phyloP scores from a whole-genome alignment of 2,797 vertebrate genomes.

The Ataeniobius toweri region DNA sequence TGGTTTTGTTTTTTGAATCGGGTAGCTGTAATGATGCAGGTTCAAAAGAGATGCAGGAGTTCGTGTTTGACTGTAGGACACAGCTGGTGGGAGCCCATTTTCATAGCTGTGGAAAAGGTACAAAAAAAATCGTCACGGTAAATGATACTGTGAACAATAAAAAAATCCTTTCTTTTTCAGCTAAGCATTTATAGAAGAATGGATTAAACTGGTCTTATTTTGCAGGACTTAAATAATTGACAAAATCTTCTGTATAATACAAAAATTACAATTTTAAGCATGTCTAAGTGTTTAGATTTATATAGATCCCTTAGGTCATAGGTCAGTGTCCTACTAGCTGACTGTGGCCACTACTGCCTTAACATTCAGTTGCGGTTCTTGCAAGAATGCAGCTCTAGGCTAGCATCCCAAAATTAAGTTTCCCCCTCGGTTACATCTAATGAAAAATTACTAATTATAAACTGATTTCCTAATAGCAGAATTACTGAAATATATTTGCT shows the following conservation, averaged over 20 bases:
- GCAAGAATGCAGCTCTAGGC: not conserved
- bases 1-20: not conserved
- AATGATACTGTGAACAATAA: not conserved
- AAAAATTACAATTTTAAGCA: not conserved
- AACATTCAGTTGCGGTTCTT: not conserved
- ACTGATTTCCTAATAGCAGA: not conserved
- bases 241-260: not conserved
- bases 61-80: constrained; percentile 50
- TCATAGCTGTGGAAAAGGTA: constrained; percentile 64
- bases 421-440: too few relatives aligned
- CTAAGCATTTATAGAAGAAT: not conserved
- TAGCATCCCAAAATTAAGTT: not conserved
- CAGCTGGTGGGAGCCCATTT: constrained; percentile 64
- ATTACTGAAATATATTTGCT: not conserved
- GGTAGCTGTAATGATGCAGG: not conserved
- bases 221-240: not conserved
- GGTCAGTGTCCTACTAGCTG: too few relatives aligned
- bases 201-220: not conserved
- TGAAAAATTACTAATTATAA: not conserved
- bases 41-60: constrained; percentile 7
- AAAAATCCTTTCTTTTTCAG: not conserved
- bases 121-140: constrained; percentile 3
- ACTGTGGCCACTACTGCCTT: too few relatives aligned
- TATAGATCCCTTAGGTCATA: too few relatives aligned
- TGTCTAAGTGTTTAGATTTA: too few relatives aligned